These are phyloP conservation scores for Galaxias olidus DNA, from an alignment of 2,797 vertebrate genomes.

Conservation along the genomic window DNA sequence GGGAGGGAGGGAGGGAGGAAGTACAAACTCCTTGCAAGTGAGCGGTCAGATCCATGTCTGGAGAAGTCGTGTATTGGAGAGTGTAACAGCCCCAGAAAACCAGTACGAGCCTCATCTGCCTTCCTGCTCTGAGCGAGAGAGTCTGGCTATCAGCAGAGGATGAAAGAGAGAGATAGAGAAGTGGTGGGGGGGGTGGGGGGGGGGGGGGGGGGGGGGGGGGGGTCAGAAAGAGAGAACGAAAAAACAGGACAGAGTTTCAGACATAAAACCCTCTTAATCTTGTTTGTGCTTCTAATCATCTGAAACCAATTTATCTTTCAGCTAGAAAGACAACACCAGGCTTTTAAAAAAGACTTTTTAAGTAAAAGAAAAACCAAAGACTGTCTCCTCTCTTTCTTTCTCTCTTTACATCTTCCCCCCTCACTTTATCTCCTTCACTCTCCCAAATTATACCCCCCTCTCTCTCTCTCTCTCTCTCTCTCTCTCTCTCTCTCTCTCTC, in stretches of 20 bases:
- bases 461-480: slow-evolving; percentile 28
- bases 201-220: slow-evolving; percentile 7
- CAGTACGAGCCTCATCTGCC: slow-evolving; percentile 28
- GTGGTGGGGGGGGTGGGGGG: neutral
- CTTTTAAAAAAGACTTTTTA: slow-evolving; percentile 41
- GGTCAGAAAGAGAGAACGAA: neutral
- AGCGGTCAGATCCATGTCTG: slow-evolving; percentile 40
- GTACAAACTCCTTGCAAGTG: slow-evolving; percentile 14
- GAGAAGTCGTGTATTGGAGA: slow-evolving; percentile 42
- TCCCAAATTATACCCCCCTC: slow-evolving; percentile 31
- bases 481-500: slow-evolving; percentile 22
- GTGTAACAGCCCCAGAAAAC: slow-evolving; percentile 45
- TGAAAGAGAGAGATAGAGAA: slow-evolving; percentile 15
- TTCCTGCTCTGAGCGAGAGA: slow-evolving; percentile 41
- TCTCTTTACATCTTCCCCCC: slow-evolving; percentile 23
- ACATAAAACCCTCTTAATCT: slow-evolving; percentile 48
- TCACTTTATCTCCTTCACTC: slow-evolving; percentile 13
- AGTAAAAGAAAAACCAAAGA: slow-evolving; percentile 58
- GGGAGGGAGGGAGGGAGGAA: slow-evolving; percentile 6
- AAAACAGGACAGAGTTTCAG: neutral
- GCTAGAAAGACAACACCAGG: slow-evolving; percentile 69
- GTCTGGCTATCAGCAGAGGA: slow-evolving; percentile 36
- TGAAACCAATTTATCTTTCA: slow-evolving; percentile 73
- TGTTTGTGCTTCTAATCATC: slow-evolving; percentile 67
- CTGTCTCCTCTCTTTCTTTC: neutral